Percentiles rank a stretch among this genome's conserved stretches.
phyloP scores from a whole-genome alignment of 2,797 vertebrate species.

The Buceros bicornis region DNA sequence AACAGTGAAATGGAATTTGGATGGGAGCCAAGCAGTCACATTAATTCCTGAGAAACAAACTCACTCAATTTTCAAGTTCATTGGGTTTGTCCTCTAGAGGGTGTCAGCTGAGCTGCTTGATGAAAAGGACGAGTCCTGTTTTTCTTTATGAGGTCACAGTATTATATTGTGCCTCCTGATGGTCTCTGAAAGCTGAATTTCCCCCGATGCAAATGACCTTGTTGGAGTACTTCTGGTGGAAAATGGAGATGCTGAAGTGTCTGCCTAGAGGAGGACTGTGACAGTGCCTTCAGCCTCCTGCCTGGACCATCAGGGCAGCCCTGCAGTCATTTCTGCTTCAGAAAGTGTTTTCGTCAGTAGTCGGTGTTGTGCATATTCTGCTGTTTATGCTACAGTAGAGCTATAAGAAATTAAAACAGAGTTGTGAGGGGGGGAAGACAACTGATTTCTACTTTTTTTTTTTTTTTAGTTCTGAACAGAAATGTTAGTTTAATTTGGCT shows the following conservation, averaged over 20 bases:
- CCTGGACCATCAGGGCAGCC: background rate
- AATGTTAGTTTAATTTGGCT: background rate
- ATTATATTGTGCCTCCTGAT: background rate
- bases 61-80: constrained; percentile 64
- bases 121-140: background rate
- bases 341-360: background rate
- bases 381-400: background rate
- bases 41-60: constrained; percentile 34
- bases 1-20: constrained; percentile 21
- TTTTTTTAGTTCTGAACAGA: background rate
- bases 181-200: background rate
- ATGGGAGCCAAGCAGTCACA: background rate
- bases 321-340: background rate
- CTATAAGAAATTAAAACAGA: background rate
- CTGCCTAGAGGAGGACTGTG: background rate
- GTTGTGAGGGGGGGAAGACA: background rate
- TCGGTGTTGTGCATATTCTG: background rate
- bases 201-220: background rate
- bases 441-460: background rate
- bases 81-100: constrained; percentile 49
- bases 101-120: constrained; percentile 30
- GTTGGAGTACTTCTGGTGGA: background rate
- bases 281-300: background rate
- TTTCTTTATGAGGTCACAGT: background rate
- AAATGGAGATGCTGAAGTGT: background rate